Percentiles rank a stretch among this genome's conserved stretches.
Conservation (phyloP, 2,888 invertebrate genomes). For the Troides oblongomaculatus region DNA sequence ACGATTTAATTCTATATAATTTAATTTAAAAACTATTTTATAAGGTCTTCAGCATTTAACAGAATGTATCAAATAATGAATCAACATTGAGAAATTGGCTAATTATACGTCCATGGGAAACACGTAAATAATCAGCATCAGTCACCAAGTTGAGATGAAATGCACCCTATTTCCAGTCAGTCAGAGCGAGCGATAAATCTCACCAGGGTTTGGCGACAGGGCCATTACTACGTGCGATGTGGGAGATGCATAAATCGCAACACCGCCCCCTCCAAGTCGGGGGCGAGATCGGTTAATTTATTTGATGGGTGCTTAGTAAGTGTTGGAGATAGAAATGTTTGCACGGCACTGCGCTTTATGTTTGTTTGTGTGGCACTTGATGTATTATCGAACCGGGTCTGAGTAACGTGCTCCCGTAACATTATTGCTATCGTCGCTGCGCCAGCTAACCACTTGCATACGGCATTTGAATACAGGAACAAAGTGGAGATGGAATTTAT, state of each 20-base stretch:
- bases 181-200: conserved; percentile 28
- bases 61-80: no score
- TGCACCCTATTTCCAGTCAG: conserved; percentile 28
- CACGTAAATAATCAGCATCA: conserved; percentile 4
- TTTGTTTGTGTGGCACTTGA: conserved; percentile 5
- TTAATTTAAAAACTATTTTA: no score
- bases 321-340: conserved; percentile 24
- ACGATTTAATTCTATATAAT: no score
- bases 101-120: not conserved
- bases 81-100: not conserved
- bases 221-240: conserved; percentile 29
- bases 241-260: conserved; percentile 29
- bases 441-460: no score
- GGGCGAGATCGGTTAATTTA: conserved; percentile 29
- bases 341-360: conserved; percentile 1
- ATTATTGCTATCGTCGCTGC: no score
- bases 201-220: conserved; percentile 22
- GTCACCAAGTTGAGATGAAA: conserved; percentile 13
- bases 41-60: no score
- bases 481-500: no score
- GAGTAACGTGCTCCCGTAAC: no score
- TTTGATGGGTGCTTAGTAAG: conserved; percentile 28
- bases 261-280: conserved; percentile 10
- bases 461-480: no score
- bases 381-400: no score